These are phyloP conservation scores for Lathamus discolor DNA, from an alignment of 2,113 vertebrate species.

Conservation along the genomic window DNA sequence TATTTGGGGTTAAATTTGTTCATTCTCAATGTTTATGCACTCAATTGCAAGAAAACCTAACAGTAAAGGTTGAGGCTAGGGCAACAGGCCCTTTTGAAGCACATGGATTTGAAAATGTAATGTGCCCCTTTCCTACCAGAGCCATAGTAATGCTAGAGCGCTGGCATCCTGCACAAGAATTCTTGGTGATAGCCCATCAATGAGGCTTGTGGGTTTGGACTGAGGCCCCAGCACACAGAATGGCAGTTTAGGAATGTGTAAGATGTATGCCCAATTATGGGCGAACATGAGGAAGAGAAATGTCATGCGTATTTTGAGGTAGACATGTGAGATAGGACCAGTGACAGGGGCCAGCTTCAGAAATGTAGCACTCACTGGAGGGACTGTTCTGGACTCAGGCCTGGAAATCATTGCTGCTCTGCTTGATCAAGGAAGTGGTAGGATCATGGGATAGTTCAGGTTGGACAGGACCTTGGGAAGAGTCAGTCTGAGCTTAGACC, in stretches of 20 bases:
- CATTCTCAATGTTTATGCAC: not conserved
- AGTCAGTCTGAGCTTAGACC: not conserved
- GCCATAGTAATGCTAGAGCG: not conserved
- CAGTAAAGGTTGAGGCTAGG: not conserved
- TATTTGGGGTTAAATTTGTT: not conserved
- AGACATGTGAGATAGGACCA: not conserved
- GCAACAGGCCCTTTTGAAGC: not conserved
- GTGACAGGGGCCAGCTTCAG: not conserved
- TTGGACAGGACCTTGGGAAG: not conserved
- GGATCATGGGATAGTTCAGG: not conserved
- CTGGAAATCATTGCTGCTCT: not conserved
- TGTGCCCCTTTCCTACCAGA: not conserved
- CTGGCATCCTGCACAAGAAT: not conserved
- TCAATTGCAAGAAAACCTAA: not conserved
- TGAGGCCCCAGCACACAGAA: fast-evolving
- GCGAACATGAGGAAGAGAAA: not conserved
- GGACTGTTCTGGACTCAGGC: not conserved
- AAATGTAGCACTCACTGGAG: not conserved
- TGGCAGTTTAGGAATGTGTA: not conserved
- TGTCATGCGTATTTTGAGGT: fast-evolving
- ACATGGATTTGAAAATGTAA: not conserved
- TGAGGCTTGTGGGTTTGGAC: fast-evolving
- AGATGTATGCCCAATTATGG: fast-evolving
- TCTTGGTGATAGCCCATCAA: not conserved
- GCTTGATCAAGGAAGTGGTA: not conserved